Evolutionary conservation across 2,797 vertebrate species (phyloP).

Genomic region (Saxicola maurus): DNA sequence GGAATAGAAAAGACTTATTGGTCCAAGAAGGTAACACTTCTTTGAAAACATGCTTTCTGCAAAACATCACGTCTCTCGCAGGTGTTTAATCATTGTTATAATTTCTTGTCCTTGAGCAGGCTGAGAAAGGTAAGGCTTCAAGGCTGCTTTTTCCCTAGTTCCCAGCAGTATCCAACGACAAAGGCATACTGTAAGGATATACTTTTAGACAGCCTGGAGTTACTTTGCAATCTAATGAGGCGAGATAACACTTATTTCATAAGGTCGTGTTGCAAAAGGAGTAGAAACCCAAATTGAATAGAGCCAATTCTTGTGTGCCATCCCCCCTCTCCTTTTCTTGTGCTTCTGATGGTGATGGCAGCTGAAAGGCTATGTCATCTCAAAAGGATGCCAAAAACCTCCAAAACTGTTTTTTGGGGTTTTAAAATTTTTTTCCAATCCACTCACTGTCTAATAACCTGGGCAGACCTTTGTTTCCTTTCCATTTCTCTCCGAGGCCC

Average conservation of each 20-base stretch:
- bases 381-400: fast-evolving
- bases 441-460: not conserved
- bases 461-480: not conserved
- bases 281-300: not conserved
- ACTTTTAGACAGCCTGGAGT: not conserved
- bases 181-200: fast-evolving
- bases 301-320: not conserved
- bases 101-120: no score
- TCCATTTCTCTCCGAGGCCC: not conserved
- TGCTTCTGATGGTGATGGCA: not conserved
- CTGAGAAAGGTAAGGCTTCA: no score
- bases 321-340: not conserved
- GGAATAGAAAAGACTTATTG: no score
- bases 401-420: no score
- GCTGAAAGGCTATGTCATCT: not conserved
- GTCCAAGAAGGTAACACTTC: no score
- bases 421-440: not conserved
- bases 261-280: not conserved
- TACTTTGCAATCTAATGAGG: not conserved
- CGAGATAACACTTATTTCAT: not conserved
- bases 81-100: no score
- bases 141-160: no score
- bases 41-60: no score
- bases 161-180: no score
- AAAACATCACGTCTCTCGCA: no score